phyloP scores from a whole-genome alignment of 2,113 vertebrate species.

The Halichoerus grypus region DNA sequence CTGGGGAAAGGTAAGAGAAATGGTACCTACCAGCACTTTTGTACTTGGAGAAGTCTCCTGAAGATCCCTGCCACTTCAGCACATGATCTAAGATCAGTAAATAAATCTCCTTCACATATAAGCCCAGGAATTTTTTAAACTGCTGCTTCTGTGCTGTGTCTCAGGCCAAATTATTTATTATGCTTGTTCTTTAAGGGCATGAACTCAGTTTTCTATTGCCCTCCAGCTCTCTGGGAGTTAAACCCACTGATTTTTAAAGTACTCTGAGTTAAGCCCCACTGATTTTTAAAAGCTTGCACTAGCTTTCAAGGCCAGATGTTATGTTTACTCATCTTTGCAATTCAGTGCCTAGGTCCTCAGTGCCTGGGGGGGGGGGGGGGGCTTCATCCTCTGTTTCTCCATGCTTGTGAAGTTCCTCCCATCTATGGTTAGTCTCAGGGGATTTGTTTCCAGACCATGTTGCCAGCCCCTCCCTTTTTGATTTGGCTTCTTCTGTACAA shows the following conservation, averaged over 20 bases:
- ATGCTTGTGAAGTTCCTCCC: background rate
- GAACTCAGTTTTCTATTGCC: background rate
- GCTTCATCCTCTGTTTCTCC: background rate
- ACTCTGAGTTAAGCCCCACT: background rate
- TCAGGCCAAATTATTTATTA: background rate
- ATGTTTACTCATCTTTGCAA: background rate
- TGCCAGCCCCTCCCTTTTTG: background rate
- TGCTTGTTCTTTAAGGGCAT: background rate
- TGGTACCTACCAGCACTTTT: background rate
- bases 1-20: background rate
- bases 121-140: background rate
- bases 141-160: background rate
- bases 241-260: background rate
- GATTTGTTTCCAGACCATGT: background rate
- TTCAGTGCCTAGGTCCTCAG: background rate
- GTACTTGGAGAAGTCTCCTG: background rate
- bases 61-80: background rate
- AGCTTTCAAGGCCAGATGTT: background rate
- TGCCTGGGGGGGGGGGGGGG: background rate
- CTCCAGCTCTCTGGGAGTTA: background rate
- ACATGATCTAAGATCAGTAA: background rate
- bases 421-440: background rate
- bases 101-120: background rate
- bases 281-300: background rate
- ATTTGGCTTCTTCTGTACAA: background rate